Evolutionary conservation across 1,140 invertebrate genomes (phyloP).

Genomic region (Temnothorax curvispinosus): DNA sequence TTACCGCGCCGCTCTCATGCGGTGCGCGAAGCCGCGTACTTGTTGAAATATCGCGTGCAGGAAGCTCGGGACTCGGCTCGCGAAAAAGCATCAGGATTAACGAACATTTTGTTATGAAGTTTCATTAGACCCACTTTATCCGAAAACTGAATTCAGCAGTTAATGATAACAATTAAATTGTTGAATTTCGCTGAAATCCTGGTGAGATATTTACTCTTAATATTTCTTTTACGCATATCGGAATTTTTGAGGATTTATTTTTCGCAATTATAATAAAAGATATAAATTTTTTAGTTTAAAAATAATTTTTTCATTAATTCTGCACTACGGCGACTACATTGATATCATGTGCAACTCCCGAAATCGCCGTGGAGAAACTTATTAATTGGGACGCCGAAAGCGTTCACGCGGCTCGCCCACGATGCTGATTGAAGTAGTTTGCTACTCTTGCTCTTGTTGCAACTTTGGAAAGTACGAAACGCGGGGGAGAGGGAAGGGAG

Average conservation of each 20-base stretch:
- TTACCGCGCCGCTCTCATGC: slow-evolving; percentile 26
- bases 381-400: slow-evolving; percentile 51
- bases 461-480: slow-evolving; percentile 52
- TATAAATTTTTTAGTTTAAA: not conserved
- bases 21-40: not conserved
- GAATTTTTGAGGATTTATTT: not conserved
- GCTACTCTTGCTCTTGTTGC: slow-evolving; percentile 40
- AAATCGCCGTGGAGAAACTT: slow-evolving; percentile 38
- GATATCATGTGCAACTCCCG: not conserved
- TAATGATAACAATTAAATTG: slow-evolving; percentile 24
- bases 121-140: slow-evolving; percentile 19
- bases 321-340: not conserved
- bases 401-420: slow-evolving; percentile 8
- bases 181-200: not conserved
- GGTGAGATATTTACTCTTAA: not conserved
- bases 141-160: slow-evolving; percentile 32
- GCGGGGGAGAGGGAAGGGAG: not conserved
- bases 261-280: not conserved
- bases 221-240: not conserved
- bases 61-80: not conserved
- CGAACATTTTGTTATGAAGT: slow-evolving; percentile 42
- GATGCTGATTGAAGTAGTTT: slow-evolving; percentile 59
- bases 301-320: not conserved
- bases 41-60: slow-evolving; percentile 46
- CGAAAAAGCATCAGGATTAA: slow-evolving; percentile 7